phyloP scores from a whole-genome alignment of 2,888 invertebrate genomes.

The Nudaria mundana region DNA sequence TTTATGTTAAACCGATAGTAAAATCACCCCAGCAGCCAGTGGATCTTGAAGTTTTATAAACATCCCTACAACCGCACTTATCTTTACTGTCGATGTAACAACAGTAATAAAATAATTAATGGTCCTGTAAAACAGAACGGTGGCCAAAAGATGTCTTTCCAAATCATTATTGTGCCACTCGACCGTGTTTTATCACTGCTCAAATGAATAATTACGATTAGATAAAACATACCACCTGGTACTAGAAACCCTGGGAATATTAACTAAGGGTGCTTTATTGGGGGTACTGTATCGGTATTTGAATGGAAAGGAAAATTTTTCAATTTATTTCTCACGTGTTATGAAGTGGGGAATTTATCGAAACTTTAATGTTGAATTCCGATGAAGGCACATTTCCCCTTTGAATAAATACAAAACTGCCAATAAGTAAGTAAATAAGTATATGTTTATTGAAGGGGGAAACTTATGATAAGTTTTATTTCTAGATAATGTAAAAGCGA shows the following conservation, averaged over 20 bases:
- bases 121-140: slow-evolving; percentile 61
- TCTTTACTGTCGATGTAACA: slow-evolving; percentile 64
- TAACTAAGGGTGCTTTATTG: slow-evolving; percentile 12
- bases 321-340: slow-evolving; percentile 20
- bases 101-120: slow-evolving; percentile 71
- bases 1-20: slow-evolving; percentile 26
- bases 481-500: no score
- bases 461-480: background rate
- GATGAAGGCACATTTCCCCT: slow-evolving; percentile 17
- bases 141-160: slow-evolving; percentile 49
- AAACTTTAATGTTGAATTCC: slow-evolving; percentile 11
- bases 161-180: slow-evolving; percentile 44
- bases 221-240: slow-evolving; percentile 42
- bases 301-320: slow-evolving; percentile 32
- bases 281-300: slow-evolving; percentile 23
- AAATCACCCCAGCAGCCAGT: slow-evolving; percentile 32
- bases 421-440: background rate
- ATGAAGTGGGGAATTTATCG: slow-evolving; percentile 22
- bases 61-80: slow-evolving; percentile 63
- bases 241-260: slow-evolving; percentile 48
- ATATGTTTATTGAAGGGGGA: background rate
- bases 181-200: slow-evolving; percentile 43
- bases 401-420: background rate
- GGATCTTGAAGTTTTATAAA: slow-evolving; percentile 48
- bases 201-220: slow-evolving; percentile 36